These are phyloP conservation scores for Solen grandis DNA, from an alignment of 1,140 invertebrate species.

Conservation along the genomic window DNA sequence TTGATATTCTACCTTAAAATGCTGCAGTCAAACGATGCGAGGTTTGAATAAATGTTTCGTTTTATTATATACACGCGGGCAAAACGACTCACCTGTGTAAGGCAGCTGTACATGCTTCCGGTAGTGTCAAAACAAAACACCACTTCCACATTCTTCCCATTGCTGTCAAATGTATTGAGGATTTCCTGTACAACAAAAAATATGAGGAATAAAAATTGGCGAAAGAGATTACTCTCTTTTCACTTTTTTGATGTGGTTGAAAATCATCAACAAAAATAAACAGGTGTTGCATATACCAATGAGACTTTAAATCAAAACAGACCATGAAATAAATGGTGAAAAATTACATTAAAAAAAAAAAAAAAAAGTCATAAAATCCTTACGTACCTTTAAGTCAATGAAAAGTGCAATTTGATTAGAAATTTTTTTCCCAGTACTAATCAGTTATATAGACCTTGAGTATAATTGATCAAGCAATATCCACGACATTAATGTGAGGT, in stretches of 20 bases:
- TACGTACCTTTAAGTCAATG: background rate
- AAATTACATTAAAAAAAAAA: too few relatives aligned
- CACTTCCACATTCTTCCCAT: constrained; percentile 70
- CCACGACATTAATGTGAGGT: background rate
- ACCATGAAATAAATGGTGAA: too few relatives aligned
- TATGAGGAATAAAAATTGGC: background rate
- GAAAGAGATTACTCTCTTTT: background rate
- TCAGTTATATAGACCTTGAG: background rate
- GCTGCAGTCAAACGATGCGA: too few relatives aligned
- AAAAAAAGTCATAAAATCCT: too few relatives aligned
- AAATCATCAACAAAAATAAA: too few relatives aligned
- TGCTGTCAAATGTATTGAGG: constrained; percentile 68
- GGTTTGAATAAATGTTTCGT: too few relatives aligned
- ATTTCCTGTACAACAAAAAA: constrained; percentile 59
- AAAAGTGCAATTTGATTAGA: background rate
- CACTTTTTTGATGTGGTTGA: too few relatives aligned
- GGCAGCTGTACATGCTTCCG: constrained; percentile 73
- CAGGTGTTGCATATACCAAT: too few relatives aligned
- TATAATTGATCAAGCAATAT: background rate
- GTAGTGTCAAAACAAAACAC: constrained; percentile 78
- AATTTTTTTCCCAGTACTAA: background rate
- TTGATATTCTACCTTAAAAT: too few relatives aligned
- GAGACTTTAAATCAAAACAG: too few relatives aligned
- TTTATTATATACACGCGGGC: too few relatives aligned
- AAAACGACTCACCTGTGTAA: constrained; percentile 64